These are phyloP conservation scores for Noctilio leporinus DNA, from an alignment of 2,113 vertebrate species.

Conservation along the genomic window DNA sequence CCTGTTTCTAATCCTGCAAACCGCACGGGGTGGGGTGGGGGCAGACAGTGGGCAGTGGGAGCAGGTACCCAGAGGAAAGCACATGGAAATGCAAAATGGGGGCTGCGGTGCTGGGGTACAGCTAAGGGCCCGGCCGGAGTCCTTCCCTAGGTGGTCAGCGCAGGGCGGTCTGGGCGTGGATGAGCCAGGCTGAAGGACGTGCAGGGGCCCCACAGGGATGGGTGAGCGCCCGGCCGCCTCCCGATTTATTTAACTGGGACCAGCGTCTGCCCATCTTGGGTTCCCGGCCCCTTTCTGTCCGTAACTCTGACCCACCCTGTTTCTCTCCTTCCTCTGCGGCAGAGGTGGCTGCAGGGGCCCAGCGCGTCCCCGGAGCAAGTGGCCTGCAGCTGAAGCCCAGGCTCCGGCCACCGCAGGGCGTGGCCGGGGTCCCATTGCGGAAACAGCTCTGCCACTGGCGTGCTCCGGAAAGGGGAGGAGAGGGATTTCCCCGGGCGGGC, in stretches of 20 bases:
- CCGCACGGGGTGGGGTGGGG: too few relatives aligned
- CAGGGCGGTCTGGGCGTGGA: not conserved
- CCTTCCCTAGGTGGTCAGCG: rapidly evolving
- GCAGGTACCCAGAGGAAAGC: rapidly evolving
- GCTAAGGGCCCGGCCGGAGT: not conserved
- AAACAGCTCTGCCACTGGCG: rapidly evolving
- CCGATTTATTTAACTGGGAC: rapidly evolving
- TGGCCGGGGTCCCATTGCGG: not conserved
- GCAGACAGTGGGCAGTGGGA: not conserved
- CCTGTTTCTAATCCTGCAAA: too few relatives aligned
- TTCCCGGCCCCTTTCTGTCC: rapidly evolving
- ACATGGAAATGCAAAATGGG: rapidly evolving
- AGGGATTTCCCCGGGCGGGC: rapidly evolving
- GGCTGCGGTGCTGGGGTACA: rapidly evolving
- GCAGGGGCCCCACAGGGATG: rapidly evolving
- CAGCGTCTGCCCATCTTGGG: rapidly evolving
- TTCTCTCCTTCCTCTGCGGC: not conserved
- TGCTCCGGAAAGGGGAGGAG: rapidly evolving
- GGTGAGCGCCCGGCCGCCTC: rapidly evolving
- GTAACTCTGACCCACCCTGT: rapidly evolving
- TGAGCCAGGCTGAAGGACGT: too few relatives aligned
- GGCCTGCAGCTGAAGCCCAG: rapidly evolving
- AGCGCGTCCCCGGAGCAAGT: rapidly evolving
- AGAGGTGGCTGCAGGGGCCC: not conserved
- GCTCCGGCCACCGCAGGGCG: rapidly evolving